Conservation (phyloP, 2,888 invertebrate species). For the Octonoba sinensis region DNA sequence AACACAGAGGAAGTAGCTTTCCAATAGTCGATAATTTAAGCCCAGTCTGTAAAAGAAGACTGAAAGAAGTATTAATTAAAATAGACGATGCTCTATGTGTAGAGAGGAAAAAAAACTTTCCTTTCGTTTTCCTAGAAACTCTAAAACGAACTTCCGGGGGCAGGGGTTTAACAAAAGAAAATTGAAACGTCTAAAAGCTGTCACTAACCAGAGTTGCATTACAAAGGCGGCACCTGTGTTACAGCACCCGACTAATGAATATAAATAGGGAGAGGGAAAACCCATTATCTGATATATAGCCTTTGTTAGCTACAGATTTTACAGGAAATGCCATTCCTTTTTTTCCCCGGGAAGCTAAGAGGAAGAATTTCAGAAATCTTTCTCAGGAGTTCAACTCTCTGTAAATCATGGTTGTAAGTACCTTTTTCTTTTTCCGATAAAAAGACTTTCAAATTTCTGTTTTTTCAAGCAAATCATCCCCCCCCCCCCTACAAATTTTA, state of each 20-base stretch:
- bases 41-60: neutral
- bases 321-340: too few relatives aligned
- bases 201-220: conserved; percentile 34
- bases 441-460: too few relatives aligned
- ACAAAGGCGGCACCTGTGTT: conserved; percentile 14
- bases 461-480: too few relatives aligned
- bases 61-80: conserved; percentile 45
- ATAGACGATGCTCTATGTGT: conserved; percentile 14
- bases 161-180: conserved; percentile 40
- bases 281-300: conserved; percentile 11
- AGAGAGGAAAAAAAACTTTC: conserved; percentile 3
- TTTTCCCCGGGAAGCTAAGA: too few relatives aligned
- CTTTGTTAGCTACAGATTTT: too few relatives aligned
- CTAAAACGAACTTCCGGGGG: conserved; percentile 8
- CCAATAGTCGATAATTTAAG: conserved; percentile 17
- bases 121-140: conserved; percentile 16
- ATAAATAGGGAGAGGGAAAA: conserved; percentile 41
- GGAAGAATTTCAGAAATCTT: too few relatives aligned
- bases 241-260: conserved; percentile 37
- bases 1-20: too few relatives aligned
- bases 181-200: conserved; percentile 48
- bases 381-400: too few relatives aligned
- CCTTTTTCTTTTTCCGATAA: too few relatives aligned
- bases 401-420: too few relatives aligned
- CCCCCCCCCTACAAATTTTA: too few relatives aligned